Conservation (phyloP, 2,797 vertebrate genomes). For the Gobionotothen gibberifrons region DNA sequence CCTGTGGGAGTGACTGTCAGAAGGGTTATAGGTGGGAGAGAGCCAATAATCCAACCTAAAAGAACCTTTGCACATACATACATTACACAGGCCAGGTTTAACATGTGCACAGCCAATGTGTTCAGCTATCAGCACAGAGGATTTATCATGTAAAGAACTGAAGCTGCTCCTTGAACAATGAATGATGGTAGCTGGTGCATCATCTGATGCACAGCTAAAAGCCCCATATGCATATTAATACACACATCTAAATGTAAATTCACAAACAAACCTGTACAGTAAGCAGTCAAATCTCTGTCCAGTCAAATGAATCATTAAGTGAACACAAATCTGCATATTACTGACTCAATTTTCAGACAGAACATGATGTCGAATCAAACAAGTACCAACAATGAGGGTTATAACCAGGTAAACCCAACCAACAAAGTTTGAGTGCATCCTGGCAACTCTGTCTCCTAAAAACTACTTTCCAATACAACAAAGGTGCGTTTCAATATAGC, state of each 20-base stretch:
- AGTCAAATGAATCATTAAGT: background rate
- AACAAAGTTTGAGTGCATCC: too few relatives aligned
- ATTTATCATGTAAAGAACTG: slow-evolving; percentile 31
- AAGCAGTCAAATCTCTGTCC: background rate
- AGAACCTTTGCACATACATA: slow-evolving; percentile 9
- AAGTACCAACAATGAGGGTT: background rate
- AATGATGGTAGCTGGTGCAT: background rate
- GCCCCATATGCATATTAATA: background rate
- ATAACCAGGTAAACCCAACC: background rate
- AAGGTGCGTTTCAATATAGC: too few relatives aligned
- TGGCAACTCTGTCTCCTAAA: too few relatives aligned
- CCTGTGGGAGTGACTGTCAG: slow-evolving; percentile 22
- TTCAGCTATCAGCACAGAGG: slow-evolving; percentile 15
- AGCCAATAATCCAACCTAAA: slow-evolving; percentile 8
- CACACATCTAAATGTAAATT: background rate
- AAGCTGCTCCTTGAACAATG: slow-evolving; percentile 12
- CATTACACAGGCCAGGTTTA: background rate
- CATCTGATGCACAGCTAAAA: background rate
- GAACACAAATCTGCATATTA: background rate
- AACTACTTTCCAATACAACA: too few relatives aligned
- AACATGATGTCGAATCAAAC: background rate
- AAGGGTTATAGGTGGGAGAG: background rate
- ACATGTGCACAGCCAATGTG: background rate
- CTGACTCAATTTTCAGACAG: background rate
- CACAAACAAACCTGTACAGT: background rate